These are phyloP conservation scores for Riptortus pedestris DNA, from an alignment of 1,140 invertebrate species.

Conservation along the genomic window DNA sequence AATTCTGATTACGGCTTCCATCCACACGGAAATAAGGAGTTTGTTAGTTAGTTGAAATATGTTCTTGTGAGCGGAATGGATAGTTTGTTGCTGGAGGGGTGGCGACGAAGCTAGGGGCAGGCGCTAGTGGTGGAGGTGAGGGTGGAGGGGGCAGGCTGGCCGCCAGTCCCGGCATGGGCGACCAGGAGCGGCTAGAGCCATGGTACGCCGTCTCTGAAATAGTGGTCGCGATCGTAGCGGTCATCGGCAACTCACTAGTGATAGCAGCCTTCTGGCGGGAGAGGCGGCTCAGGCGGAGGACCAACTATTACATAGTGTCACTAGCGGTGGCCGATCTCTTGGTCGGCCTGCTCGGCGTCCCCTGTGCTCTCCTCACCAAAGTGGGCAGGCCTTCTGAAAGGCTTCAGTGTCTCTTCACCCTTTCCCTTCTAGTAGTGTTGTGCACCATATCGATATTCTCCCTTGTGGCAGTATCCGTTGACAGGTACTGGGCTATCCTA, in stretches of 20 bases:
- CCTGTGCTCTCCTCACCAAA: slow-evolving; percentile 70
- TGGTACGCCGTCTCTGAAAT: slow-evolving; percentile 63
- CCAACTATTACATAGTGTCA: slow-evolving; percentile 86
- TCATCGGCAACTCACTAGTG: slow-evolving; percentile 74
- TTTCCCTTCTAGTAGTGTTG: slow-evolving; percentile 72
- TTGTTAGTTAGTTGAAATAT: too few relatives aligned
- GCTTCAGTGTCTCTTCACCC: slow-evolving; percentile 74
- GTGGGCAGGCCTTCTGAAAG: slow-evolving; percentile 65
- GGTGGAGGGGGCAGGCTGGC: neutral
- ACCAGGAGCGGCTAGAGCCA: neutral
- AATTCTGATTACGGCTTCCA: too few relatives aligned
- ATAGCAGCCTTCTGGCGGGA: slow-evolving; percentile 72
- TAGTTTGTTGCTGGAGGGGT: too few relatives aligned
- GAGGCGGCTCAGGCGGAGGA: slow-evolving; percentile 60
- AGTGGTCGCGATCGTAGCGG: slow-evolving; percentile 65
- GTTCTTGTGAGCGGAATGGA: too few relatives aligned
- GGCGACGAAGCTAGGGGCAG: neutral
- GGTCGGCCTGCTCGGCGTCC: slow-evolving; percentile 66
- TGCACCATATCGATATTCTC: slow-evolving; percentile 88
- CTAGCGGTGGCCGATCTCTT: slow-evolving; percentile 75
- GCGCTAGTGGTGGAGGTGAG: neutral
- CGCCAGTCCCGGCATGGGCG: neutral
- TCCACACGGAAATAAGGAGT: too few relatives aligned
- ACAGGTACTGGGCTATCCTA: slow-evolving; percentile 85
- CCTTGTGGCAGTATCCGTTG: slow-evolving; percentile 78